Conservation (phyloP, 2,113 vertebrate genomes). For the Centropus bengalensis region DNA sequence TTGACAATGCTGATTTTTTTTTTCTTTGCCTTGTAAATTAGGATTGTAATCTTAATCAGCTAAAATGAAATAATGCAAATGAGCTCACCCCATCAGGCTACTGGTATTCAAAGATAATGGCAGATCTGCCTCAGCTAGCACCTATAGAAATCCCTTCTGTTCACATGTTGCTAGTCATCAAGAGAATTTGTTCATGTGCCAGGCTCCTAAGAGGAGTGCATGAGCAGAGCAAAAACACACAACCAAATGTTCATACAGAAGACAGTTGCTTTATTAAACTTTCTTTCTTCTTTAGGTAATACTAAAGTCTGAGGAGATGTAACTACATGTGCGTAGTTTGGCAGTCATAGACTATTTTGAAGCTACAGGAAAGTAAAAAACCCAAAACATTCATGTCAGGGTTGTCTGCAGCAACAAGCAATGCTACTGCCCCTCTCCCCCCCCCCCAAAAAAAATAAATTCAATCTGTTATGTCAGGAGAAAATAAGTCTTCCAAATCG, state of each 20-base stretch:
- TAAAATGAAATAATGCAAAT: not conserved
- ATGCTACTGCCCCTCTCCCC: too few species aligned
- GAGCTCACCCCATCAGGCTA: not conserved
- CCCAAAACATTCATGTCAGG: accelerated
- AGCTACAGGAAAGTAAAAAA: not conserved
- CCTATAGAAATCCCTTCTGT: not conserved
- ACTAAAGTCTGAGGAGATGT: not conserved
- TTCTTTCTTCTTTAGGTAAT: not conserved
- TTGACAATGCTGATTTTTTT: not conserved
- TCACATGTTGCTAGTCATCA: not conserved
- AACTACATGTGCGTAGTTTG: not conserved
- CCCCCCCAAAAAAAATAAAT: not conserved
- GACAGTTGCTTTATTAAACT: not conserved
- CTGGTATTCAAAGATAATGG: not conserved
- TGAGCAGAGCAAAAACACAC: accelerated
- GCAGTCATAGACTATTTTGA: not conserved
- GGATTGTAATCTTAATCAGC: not conserved
- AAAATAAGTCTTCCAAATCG: not conserved
- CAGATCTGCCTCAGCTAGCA: not conserved
- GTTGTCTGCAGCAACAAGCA: not conserved
- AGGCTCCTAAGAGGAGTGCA: not conserved
- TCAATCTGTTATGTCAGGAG: not conserved
- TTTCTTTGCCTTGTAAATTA: not conserved
- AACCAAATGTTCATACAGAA: not conserved
- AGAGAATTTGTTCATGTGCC: accelerated